Percentiles rank a stretch among this genome's conserved stretches.
phyloP scores from a whole-genome alignment of 2,113 vertebrate genomes.

The Vanacampus margaritifer region DNA sequence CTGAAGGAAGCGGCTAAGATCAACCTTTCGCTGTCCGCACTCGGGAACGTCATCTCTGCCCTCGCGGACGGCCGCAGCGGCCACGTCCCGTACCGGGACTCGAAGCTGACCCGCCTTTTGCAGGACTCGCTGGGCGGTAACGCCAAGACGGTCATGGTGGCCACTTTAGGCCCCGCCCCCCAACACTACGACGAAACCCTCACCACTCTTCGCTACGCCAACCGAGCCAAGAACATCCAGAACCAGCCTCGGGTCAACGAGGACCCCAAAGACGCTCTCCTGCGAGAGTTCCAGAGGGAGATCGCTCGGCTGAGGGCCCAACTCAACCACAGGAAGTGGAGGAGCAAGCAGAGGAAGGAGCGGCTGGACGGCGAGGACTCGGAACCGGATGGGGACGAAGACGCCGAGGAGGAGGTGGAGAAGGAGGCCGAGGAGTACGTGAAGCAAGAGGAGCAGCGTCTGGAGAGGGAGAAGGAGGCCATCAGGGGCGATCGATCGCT shows the following conservation, averaged over 20 bases:
- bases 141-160: slow-evolving; percentile 97
- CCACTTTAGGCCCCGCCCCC: slow-evolving; percentile 87
- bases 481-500: slow-evolving; percentile 90
- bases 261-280: slow-evolving; percentile 93
- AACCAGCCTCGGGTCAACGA: slow-evolving; percentile 96
- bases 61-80: slow-evolving; percentile 88
- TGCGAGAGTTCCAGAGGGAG: slow-evolving; percentile 94
- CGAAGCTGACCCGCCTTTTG: slow-evolving; percentile 92
- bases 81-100: slow-evolving; percentile 95
- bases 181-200: slow-evolving; percentile 93
- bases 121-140: slow-evolving; percentile 96
- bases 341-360: slow-evolving; percentile 80
- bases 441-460: slow-evolving; percentile 86
- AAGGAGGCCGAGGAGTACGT: slow-evolving; percentile 84
- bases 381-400: slow-evolving; percentile 45
- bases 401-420: slow-evolving; percentile 69
- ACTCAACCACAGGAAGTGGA: slow-evolving; percentile 81
- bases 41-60: slow-evolving; percentile 94
- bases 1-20: slow-evolving; percentile 97
- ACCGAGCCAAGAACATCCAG: slow-evolving; percentile 96
- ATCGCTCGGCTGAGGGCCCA: slow-evolving; percentile 89
- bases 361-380: slow-evolving; percentile 72
- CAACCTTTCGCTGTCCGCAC: slow-evolving; percentile 92
- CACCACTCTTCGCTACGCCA: slow-evolving; percentile 93
- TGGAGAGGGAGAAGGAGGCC: slow-evolving; percentile 91